Percentiles rank a stretch among this genome's conserved stretches.
Evolutionary conservation across 1,140 invertebrate species (phyloP).

Genomic region (Andricus grossulariae): DNA sequence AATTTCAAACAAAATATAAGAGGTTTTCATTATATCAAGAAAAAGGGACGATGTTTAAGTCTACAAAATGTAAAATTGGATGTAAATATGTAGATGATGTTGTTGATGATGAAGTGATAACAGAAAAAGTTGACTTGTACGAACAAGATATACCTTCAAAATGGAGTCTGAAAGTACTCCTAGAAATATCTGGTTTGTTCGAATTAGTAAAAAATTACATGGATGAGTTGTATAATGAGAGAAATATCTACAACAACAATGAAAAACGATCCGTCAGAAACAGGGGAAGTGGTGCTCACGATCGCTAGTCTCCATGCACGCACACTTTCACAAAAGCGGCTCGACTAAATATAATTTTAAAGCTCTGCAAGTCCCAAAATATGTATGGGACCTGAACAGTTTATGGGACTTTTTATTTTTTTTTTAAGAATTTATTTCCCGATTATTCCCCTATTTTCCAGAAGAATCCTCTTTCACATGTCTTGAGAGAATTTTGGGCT

Average conservation of each 20-base stretch:
- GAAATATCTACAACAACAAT: slow-evolving; percentile 2
- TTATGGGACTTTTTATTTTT: too few relatives aligned
- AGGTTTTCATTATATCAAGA: slow-evolving; percentile 34
- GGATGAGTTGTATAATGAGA: slow-evolving; percentile 19
- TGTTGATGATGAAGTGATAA: slow-evolving; percentile 4
- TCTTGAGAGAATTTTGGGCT: too few relatives aligned
- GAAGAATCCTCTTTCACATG: too few relatives aligned
- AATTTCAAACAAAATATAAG: slow-evolving; percentile 39
- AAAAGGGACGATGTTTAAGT: slow-evolving; percentile 31
- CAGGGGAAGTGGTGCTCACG: too few relatives aligned
- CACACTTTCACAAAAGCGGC: too few relatives aligned
- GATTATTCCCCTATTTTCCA: too few relatives aligned
- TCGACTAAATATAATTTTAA: too few relatives aligned
- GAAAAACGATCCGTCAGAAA: too few relatives aligned
- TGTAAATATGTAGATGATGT: not conserved
- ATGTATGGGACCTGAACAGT: too few relatives aligned
- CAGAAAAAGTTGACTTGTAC: not conserved
- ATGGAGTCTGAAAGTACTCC: slow-evolving; percentile 24
- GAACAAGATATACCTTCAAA: slow-evolving; percentile 23
- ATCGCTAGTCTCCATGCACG: too few relatives aligned
- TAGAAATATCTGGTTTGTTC: slow-evolving; percentile 30
- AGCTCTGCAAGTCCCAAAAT: too few relatives aligned
- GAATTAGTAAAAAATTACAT: slow-evolving; percentile 36
- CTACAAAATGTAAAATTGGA: slow-evolving; percentile 27
- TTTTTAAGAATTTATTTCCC: too few relatives aligned